Percentiles rank a stretch among this genome's conserved stretches.
Evolutionary conservation across 2,797 vertebrate genomes (phyloP).

Genomic region (Luscinia luscinia): DNA sequence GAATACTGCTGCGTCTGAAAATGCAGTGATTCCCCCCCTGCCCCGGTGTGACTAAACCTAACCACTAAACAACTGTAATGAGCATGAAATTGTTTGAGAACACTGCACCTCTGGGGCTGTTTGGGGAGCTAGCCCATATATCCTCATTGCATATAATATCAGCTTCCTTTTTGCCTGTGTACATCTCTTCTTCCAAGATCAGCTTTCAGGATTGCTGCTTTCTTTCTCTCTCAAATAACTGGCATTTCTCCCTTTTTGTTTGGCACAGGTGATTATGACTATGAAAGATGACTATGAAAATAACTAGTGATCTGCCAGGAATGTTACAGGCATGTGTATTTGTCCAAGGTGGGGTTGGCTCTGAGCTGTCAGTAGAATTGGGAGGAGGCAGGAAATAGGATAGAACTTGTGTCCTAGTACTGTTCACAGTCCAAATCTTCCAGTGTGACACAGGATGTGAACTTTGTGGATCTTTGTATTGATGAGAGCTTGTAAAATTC

Average conservation of each 20-base stretch:
- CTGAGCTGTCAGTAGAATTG: neutral
- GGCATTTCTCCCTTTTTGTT: neutral
- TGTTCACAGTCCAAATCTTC: neutral
- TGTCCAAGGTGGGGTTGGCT: neutral
- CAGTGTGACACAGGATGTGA: neutral
- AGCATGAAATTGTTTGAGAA: neutral
- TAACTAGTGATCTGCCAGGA: neutral
- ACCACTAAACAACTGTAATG: neutral
- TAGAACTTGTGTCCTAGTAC: neutral
- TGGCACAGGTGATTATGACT: neutral
- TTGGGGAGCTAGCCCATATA: neutral
- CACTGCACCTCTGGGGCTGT: neutral
- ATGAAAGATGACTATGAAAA: neutral
- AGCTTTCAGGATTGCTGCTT: neutral
- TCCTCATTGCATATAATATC: neutral
- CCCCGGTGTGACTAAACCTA: neutral
- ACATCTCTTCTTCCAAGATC: neutral
- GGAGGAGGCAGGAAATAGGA: neutral
- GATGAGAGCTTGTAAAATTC: neutral
- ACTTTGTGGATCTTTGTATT: neutral
- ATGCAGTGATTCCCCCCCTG: neutral
- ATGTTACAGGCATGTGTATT: neutral
- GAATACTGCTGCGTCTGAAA: neutral
- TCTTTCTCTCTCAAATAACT: neutral
- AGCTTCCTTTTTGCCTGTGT: neutral